Evolutionary conservation across 2,113 vertebrate genomes (phyloP).

Genomic region (Noctilio leporinus): DNA sequence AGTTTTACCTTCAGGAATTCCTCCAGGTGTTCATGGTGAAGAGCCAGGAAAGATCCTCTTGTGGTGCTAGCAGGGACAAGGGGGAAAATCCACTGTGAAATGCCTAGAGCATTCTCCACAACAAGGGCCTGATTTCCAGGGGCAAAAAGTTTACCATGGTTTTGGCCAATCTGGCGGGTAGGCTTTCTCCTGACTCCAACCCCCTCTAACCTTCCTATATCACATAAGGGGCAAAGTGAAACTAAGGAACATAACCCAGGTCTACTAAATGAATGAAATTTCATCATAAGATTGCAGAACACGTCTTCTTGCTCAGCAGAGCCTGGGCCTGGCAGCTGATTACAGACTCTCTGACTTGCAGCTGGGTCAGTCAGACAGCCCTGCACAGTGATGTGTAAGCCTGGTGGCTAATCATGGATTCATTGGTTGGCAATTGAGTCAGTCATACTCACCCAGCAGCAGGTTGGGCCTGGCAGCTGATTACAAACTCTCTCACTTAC

Average conservation of each 20-base stretch:
- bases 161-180: neutral
- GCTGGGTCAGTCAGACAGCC: too few species aligned
- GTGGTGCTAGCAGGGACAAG: neutral
- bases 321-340: too few species aligned
- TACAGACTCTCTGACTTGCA: too few species aligned
- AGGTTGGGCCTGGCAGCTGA: too few species aligned
- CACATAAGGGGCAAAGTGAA: neutral
- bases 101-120: neutral
- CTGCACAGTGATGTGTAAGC: too few species aligned
- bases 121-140: neutral
- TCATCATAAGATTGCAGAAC: neutral
- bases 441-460: too few species aligned
- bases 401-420: too few species aligned
- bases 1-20: neutral
- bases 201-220: neutral
- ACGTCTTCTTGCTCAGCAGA: too few species aligned
- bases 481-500: too few species aligned
- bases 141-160: neutral
- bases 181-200: neutral
- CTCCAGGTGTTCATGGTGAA: neutral
- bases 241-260: neutral
- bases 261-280: neutral
- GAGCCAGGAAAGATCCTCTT: neutral
- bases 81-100: neutral
- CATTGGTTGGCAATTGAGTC: too few species aligned